Conservation (phyloP, 2,888 invertebrate species). For the Phymatocera aterrima region DNA sequence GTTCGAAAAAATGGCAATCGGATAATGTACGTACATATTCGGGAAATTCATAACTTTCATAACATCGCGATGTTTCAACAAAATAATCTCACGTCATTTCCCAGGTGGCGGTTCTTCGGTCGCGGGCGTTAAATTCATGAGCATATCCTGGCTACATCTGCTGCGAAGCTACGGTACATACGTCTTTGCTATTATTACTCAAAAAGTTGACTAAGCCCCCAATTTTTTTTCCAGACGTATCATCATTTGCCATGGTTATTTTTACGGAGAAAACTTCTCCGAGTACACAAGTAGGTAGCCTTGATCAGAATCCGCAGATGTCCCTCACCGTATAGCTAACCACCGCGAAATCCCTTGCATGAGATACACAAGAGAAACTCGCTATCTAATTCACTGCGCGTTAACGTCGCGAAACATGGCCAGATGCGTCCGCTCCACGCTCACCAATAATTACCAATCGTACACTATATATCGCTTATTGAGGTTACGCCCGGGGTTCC, state of each 20-base stretch:
- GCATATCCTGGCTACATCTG: background rate
- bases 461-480: background rate
- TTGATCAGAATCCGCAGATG: constrained; percentile 26
- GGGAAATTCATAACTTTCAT: background rate
- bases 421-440: constrained; percentile 36
- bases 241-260: background rate
- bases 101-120: background rate
- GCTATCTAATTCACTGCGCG: background rate
- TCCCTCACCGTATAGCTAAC: background rate
- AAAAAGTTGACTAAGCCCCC: constrained; percentile 5
- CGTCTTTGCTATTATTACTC: background rate
- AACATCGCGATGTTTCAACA: background rate
- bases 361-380: constrained; percentile 1
- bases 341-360: background rate
- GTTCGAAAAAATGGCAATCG: no score
- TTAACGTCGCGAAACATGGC: constrained; percentile 25
- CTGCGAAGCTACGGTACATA: background rate
- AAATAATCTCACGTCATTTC: constrained; percentile 7
- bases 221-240: constrained; percentile 20
- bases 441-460: constrained; percentile 32
- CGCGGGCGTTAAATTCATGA: background rate
- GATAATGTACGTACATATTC: no score
- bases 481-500: constrained; percentile 24
- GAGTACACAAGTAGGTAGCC: background rate
- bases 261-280: background rate